Percentiles rank a stretch among this genome's conserved stretches.
Evolutionary conservation across 2,888 invertebrate species (phyloP).

Genomic region (Lepidocyrtoides sp.): DNA sequence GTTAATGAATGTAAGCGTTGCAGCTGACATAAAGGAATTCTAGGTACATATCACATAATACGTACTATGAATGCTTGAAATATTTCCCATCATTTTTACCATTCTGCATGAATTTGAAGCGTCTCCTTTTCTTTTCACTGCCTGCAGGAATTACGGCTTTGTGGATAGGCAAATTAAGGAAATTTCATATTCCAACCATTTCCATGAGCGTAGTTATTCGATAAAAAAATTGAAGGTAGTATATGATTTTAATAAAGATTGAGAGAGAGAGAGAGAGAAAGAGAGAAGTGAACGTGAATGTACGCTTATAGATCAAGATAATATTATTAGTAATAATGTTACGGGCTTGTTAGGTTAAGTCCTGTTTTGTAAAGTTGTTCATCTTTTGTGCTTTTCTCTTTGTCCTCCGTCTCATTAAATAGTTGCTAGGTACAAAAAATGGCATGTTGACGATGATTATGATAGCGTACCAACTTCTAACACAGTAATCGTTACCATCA

Average conservation of each 20-base stretch:
- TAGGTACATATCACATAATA: too few relatives aligned
- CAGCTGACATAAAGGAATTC: not conserved
- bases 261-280: too few relatives aligned
- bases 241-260: not conserved
- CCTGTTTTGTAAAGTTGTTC: not conserved
- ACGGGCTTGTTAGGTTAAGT: not conserved
- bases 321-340: not conserved
- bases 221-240: not conserved
- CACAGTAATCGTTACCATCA: not conserved
- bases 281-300: not conserved
- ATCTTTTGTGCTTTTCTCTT: not conserved
- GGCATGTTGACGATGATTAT: not conserved
- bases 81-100: too few relatives aligned
- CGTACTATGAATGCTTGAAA: too few relatives aligned
- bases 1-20: not conserved
- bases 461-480: not conserved
- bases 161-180: constrained; percentile 12
- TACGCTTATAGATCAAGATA: not conserved
- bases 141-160: not conserved
- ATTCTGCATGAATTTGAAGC: too few relatives aligned
- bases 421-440: constrained; percentile 22
- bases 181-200: not conserved
- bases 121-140: not conserved
- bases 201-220: constrained; percentile 9
- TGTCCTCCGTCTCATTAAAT: constrained; percentile 9